Base-by-base conservation (phyloP, 2,888 invertebrate genomes). In the Hemithea aestivaria region DNA sequence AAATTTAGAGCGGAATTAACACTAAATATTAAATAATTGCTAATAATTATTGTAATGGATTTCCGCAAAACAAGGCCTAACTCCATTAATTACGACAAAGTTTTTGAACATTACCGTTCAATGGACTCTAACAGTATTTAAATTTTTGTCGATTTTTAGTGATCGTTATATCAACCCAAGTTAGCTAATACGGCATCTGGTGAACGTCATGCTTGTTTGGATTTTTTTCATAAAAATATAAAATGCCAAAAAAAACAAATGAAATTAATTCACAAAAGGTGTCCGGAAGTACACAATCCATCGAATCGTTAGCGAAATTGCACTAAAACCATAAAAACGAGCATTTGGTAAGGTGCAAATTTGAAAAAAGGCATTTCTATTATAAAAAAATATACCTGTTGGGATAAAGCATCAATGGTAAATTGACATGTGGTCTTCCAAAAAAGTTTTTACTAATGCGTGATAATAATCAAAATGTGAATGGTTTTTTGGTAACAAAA, bases 281-380 rank as follows among this genome's bases (percentile, higher is more conserved):
- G 53, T 49, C 68, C 72, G 75, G 81, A 78, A 76, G 64, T 66
- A 36, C 49, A 52, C 69, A 62, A 74, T 78, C 69, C 56, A 58
- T 66, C 58, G 66, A 65, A 69, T 78, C 76, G 76, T 82, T 83
- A 79, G 70, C 62, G 49, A 66, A 73, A 78, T 78, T 71, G 66
- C 61, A 56, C 66, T 66, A 77, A 69, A 66, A 51, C 62, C 64
- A 67, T 71, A 75, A 79, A 80, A 78, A 77, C 63, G 48, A 45
- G 56, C 63, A 67, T 76, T 66, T 65, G 60, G 56, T 50, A 62
- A 66, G 76, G 78, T 76, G 78, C 73, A 73, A 83, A 81, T 76
- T 74, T 53, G 66, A 69, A 74, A 67, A 69, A 63, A 57, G 51
- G 45, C 55, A 46, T 26, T 43, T 39, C 33, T 33, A 9, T 1